Evolutionary conservation across 23 tunicate species (phyloP).

Genomic region (Aplidium turbinatum): DNA sequence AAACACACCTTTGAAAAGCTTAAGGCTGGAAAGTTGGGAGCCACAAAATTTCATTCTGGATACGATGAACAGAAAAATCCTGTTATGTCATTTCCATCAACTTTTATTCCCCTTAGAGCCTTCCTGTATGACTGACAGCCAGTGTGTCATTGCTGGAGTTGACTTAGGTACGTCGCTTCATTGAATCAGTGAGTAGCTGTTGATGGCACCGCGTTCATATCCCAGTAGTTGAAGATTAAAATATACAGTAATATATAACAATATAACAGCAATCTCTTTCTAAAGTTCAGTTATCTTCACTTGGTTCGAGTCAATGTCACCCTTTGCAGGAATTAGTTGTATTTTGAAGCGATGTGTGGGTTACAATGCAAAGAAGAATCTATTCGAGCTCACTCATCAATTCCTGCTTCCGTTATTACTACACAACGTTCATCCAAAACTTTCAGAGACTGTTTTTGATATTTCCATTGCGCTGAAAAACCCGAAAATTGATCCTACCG

Average conservation of each 20-base stretch:
- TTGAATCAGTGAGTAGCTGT: too few relatives aligned
- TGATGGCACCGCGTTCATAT: too few relatives aligned
- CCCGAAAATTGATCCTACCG: slow-evolving; percentile 4
- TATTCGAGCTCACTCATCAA: slow-evolving; percentile 16
- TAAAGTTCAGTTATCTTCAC: too few relatives aligned
- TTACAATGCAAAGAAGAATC: slow-evolving; percentile 40
- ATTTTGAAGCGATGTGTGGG: slow-evolving; percentile 45
- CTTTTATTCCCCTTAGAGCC: slow-evolving; percentile 24
- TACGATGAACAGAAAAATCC: slow-evolving; percentile 12
- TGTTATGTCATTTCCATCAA: slow-evolving; percentile 41
- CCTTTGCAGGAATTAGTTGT: too few relatives aligned
- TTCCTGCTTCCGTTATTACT: slow-evolving; percentile 36
- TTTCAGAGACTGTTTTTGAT: neutral
- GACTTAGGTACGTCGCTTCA: slow-evolving; percentile 16
- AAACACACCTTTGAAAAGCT: slow-evolving; percentile 38
- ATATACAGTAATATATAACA: too few relatives aligned
- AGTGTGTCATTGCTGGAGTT: slow-evolving; percentile 42
- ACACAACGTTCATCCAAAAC: slow-evolving; percentile 34
- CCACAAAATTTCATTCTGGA: slow-evolving; percentile 49
- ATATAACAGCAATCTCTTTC: too few relatives aligned
- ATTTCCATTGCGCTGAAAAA: slow-evolving; percentile 1
- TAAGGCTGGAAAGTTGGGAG: slow-evolving; percentile 50
- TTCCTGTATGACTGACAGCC: slow-evolving; percentile 29
- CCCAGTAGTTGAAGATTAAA: too few relatives aligned
- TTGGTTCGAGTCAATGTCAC: too few relatives aligned